Evolutionary conservation across 2,888 invertebrate genomes (phyloP), one percentile per base, ranked within the genome.

Genomic region (Caenorhabditis panamensis): DNA sequence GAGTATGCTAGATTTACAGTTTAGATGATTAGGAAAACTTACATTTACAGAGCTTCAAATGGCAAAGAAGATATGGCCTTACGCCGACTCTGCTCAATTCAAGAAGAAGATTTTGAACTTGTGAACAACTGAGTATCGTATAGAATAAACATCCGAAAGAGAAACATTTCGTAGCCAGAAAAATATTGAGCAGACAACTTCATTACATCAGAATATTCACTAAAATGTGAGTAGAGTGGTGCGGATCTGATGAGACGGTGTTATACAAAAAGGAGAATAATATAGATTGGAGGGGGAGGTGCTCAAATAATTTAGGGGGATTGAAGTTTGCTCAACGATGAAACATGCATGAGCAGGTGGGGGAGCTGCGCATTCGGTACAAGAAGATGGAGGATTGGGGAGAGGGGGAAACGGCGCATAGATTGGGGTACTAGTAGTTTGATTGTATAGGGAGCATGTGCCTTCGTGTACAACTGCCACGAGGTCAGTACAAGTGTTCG

Each of bases 21-120:
- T 24, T 20, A 53, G 11, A 53, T 26, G 5, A 20, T 3, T 20
- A 2, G 2, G 20, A 20, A 6, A 2, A 49, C 3, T 8, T 20
- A 18, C 18, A 20, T 28, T 49, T 68, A 1, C 56, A 44, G 41
- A 47, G 22, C 18, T 62, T 18, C 61, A 67, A 44, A 79, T 84
- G 69, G 87, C 84, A n/a, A 82, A 84, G 68, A 86, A 84, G 79
- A 71, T 84, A 26, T 87, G 83, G 76, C 87, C 87, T 9, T 83
- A 84, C 44, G 82, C 83, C 22, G 63, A 82, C 20, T 71, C 78
- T 8, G 62, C 53, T 18, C 47, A 80, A 2, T 87, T 87, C 67
- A 84, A 85, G 58, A 83, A 83, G 63, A 87, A 85, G 54, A 79
- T 83, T 36, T 54, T 87, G 16, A 80, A 80, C 6, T 59, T 84